Evolutionary conservation across 2,113 vertebrate species (phyloP), one percentile per base, ranked within the genome.

Genomic region (Xenotilapia caudafasciata): DNA sequence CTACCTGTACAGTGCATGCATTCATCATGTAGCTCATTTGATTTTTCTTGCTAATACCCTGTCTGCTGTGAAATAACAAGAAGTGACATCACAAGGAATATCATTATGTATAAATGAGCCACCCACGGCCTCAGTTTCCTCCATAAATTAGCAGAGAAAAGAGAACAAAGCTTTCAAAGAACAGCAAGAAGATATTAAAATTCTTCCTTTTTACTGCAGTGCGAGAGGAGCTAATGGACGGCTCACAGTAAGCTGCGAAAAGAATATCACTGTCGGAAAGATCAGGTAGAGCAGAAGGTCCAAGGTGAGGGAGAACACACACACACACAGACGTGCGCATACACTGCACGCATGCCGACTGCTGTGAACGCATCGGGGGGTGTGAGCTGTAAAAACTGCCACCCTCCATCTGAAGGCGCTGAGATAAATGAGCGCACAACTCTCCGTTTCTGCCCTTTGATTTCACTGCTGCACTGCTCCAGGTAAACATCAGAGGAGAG

Each of bases 11-110:
- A 42, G 56, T 35, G 38, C 82, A 53, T 5, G 86, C 33, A 81
- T 84, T 91, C 80, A 91, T 92, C 86, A 87, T 62, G 45, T 28
- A 7, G 51, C 58, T 81, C 81, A 33, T 89, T 85, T 89, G 88
- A 90, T 93, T 83, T 91, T 35, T 51, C 58, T 54, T 14, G 21
- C 19, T 73, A 19, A 49, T 65, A 9, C 19, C 62, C 49, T 23
- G 77, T 90, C 89, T 17, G 40, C 88, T 49, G 79, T 5, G 58
- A 86, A 60, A 92, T 92, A 93, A 93, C 88, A 79, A 92, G 91
- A 85, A 88, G 89, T 90, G 93, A 86, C 94, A 94, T 93, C 94
- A 94, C 90, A 95, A 47, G 88, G 93, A 95, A 95, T 93, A 86
- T 91, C 53, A 88, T 90, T 90, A 92, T 84, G 88, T 56, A 87